A percentile compares a stretch with the other conserved stretches of the same genome.
These are phyloP conservation scores for Meandrusa payeni DNA, from an alignment of 2,888 invertebrate genomes.

Conservation along the genomic window DNA sequence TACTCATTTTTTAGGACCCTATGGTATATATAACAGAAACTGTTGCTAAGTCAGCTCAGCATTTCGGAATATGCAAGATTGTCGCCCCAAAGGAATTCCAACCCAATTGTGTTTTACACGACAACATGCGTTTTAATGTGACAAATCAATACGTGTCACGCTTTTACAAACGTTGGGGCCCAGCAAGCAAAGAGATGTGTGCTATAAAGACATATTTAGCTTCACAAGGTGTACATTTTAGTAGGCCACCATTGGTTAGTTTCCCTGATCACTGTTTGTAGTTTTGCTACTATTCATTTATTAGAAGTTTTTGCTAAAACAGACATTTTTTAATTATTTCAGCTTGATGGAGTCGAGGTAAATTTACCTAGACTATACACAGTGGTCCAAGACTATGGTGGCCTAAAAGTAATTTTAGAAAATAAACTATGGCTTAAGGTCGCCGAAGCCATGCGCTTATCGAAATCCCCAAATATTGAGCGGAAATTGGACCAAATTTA, in stretches of 20 bases:
- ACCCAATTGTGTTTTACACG: conserved; percentile 88
- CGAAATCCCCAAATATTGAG: conserved; percentile 88
- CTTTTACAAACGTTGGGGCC: conserved; percentile 93
- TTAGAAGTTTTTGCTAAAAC: too few species aligned
- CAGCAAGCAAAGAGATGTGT: conserved; percentile 90
- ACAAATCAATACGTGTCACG: conserved; percentile 95
- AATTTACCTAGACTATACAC: conserved; percentile 93
- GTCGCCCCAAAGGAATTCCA: conserved; percentile 90
- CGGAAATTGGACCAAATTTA: conserved; percentile 94
- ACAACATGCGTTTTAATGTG: conserved; percentile 92
- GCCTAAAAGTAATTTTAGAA: conserved; percentile 91
- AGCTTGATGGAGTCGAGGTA: conserved; percentile 95
- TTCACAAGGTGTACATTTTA: conserved; percentile 87
- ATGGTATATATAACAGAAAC: conserved; percentile 91
- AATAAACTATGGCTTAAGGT: conserved; percentile 94
- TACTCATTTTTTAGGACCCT: conserved; percentile 83
- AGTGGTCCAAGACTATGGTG: conserved; percentile 91
- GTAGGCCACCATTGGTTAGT: conserved; percentile 89
- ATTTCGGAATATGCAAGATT: conserved; percentile 94
- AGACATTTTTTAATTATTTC: neutral
- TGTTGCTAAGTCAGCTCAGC: conserved; percentile 85
- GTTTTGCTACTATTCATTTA: too few species aligned
- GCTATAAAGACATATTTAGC: conserved; percentile 91
- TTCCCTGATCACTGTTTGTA: too few species aligned
- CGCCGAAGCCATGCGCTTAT: conserved; percentile 93